Percentiles rank a stretch among this genome's conserved stretches.
phyloP scores from a whole-genome alignment of 1,140 invertebrate genomes.

The Neuroterus valhalla region DNA sequence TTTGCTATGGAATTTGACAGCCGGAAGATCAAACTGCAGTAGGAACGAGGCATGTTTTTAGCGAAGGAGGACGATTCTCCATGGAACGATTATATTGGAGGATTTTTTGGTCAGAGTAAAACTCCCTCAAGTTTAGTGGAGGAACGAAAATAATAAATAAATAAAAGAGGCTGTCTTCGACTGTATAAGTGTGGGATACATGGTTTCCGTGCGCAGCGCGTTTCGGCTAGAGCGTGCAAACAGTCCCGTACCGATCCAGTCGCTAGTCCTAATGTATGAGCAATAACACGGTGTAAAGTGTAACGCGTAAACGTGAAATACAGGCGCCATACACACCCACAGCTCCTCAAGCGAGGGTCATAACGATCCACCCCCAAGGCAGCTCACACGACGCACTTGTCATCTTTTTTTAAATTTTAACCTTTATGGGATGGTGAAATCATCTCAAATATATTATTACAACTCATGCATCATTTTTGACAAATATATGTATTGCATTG shows the following conservation, averaged over 20 bases:
- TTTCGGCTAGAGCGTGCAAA: not conserved
- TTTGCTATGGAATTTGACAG: too few relatives aligned
- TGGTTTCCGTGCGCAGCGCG: not conserved
- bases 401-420: not conserved
- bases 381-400: conserved; percentile 13
- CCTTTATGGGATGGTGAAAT: not conserved
- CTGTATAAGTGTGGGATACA: not conserved
- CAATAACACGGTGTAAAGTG: not conserved
- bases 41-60: too few relatives aligned
- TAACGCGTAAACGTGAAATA: not conserved
- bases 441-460: not conserved
- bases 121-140: not conserved
- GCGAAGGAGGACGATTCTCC: too few relatives aligned
- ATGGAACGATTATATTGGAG: too few relatives aligned
- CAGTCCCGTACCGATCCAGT: not conserved
- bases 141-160: not conserved
- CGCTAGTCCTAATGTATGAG: not conserved
- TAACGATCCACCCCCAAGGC: conserved; percentile 20
- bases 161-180: not conserved
- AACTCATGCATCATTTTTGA: not conserved
- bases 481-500: not conserved
- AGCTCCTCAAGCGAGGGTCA: not conserved
- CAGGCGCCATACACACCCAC: not conserved
- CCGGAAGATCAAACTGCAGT: too few relatives aligned
- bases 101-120: conserved; percentile 2